phyloP scores from a whole-genome alignment of 2,888 invertebrate genomes.

The Heliconius erato region DNA sequence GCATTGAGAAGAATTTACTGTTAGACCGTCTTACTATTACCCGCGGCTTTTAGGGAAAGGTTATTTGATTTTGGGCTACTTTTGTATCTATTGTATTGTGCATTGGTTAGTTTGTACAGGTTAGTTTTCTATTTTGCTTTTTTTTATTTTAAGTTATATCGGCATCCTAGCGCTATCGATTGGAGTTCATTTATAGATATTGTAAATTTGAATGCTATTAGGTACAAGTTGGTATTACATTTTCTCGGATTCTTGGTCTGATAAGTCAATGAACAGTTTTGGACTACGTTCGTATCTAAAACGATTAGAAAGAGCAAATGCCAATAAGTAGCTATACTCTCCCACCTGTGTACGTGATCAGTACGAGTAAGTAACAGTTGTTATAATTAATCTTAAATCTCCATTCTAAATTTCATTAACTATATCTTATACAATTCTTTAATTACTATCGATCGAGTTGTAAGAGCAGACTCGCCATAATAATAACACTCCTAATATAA shows the following conservation, averaged over 20 bases:
- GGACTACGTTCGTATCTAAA: too few relatives aligned
- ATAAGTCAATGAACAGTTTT: too few relatives aligned
- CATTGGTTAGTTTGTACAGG: not conserved
- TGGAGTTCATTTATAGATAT: not conserved
- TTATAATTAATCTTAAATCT: too few relatives aligned
- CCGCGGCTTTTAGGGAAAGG: not conserved
- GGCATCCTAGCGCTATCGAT: not conserved
- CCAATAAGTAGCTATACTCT: too few relatives aligned
- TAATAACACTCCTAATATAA: constrained; percentile 8
- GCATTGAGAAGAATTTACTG: constrained; percentile 21
- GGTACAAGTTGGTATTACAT: too few relatives aligned
- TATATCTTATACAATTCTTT: not conserved
- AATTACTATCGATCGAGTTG: not conserved
- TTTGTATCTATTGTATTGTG: not conserved
- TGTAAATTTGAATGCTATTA: not conserved
- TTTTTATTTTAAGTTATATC: not conserved
- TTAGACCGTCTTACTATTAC: not conserved
- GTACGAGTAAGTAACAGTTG: too few relatives aligned
- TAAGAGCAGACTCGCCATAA: not conserved
- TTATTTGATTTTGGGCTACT: not conserved
- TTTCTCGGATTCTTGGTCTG: too few relatives aligned
- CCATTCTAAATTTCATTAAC: not conserved
- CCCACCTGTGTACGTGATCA: too few relatives aligned
- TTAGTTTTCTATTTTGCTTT: not conserved
- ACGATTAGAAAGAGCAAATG: too few relatives aligned